phyloP scores from a whole-genome alignment of 1,140 invertebrate species.

The Trichomalopsis sarcophagae region DNA sequence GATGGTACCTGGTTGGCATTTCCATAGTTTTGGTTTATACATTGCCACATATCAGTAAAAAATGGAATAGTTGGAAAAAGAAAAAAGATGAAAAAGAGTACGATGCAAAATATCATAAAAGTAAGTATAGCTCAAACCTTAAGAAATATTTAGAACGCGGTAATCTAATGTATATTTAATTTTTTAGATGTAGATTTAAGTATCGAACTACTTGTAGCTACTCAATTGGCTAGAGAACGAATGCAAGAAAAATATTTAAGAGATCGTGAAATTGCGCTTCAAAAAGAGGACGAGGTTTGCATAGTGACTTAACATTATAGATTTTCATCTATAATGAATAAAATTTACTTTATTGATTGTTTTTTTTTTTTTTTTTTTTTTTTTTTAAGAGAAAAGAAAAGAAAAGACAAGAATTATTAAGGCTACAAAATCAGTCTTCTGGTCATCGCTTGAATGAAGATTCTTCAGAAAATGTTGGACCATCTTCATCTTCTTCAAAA shows the following conservation, averaged over 20 bases:
- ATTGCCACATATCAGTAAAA: slow-evolving; percentile 63
- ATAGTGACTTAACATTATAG: neutral
- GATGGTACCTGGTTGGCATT: slow-evolving; percentile 66
- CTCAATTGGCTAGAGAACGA: slow-evolving; percentile 65
- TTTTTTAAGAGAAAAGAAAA: slow-evolving; percentile 60
- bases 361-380: slow-evolving; percentile 49
- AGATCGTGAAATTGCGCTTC: slow-evolving; percentile 58
- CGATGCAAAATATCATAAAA: slow-evolving; percentile 72
- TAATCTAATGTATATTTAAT: slow-evolving; percentile 42
- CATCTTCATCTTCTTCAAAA: slow-evolving; percentile 49
- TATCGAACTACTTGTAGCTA: slow-evolving; percentile 60
- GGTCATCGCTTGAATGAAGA: slow-evolving; percentile 47
- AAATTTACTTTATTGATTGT: slow-evolving; percentile 16
- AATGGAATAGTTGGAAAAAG: slow-evolving; percentile 63
- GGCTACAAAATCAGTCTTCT: slow-evolving; percentile 44
- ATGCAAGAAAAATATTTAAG: slow-evolving; percentile 71
- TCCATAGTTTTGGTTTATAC: slow-evolving; percentile 57
- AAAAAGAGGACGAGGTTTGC: slow-evolving; percentile 67
- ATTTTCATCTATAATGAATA: neutral
- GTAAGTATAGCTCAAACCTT: slow-evolving; percentile 57
- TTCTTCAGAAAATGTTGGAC: slow-evolving; percentile 54
- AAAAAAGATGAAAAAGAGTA: slow-evolving; percentile 67
- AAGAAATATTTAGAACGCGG: slow-evolving; percentile 36
- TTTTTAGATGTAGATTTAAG: slow-evolving; percentile 70
- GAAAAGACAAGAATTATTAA: slow-evolving; percentile 59